Evolutionary conservation across 2,113 vertebrate genomes (phyloP).

Genomic region (Natator depressus): DNA sequence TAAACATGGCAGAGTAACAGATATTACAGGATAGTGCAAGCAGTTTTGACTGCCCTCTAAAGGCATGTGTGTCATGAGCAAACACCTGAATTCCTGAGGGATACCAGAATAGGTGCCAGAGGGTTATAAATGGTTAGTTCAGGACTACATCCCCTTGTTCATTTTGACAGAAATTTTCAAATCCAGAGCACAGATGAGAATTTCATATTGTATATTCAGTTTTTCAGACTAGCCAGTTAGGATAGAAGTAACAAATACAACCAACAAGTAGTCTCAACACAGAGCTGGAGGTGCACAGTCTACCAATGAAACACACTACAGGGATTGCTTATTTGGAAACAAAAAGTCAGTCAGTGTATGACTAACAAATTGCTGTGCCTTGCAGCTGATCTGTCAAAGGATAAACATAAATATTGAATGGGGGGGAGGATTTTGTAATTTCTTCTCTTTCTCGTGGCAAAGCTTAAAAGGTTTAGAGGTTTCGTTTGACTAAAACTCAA

Average conservation of each 20-base stretch:
- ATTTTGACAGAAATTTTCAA: background rate
- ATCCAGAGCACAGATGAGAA: background rate
- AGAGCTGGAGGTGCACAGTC: background rate
- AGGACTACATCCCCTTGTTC: background rate
- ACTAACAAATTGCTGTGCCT: background rate
- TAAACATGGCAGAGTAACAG: constrained; percentile 49
- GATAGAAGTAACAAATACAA: background rate
- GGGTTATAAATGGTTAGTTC: background rate
- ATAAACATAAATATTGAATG: background rate
- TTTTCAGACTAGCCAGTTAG: background rate
- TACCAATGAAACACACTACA: background rate
- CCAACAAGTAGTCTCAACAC: background rate
- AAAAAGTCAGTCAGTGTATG: background rate
- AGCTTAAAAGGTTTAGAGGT: background rate
- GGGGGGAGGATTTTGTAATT: background rate
- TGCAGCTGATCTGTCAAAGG: background rate
- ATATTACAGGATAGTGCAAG: constrained; percentile 38
- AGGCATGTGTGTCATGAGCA: constrained; percentile 45
- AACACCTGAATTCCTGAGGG: constrained; percentile 22
- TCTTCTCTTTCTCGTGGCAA: background rate
- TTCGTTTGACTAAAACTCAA: background rate
- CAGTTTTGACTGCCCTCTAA: constrained; percentile 74
- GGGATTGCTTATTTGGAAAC: background rate
- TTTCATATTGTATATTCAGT: background rate
- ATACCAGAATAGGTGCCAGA: background rate